Conservation (phyloP, 2,888 invertebrate species). For the Macrophya annulata region DNA sequence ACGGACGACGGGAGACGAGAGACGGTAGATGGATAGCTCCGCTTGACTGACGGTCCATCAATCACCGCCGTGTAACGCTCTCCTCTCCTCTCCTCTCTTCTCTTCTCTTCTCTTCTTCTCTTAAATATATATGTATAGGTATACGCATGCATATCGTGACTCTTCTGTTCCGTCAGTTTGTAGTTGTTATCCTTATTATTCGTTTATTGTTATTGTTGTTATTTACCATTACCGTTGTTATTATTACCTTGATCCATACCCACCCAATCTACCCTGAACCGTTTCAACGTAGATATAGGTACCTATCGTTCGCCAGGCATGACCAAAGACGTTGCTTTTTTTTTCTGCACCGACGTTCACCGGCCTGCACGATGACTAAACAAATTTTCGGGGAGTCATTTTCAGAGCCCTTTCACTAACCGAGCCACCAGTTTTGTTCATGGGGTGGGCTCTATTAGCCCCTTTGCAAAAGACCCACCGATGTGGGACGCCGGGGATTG, state of each 20-base stretch:
- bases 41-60: conserved; percentile 79
- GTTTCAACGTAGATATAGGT: not conserved
- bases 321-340: conserved; percentile 30
- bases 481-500: not conserved
- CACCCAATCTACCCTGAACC: conserved; percentile 16
- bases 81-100: conserved; percentile 57
- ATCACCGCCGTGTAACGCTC: conserved; percentile 70
- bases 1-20: conserved; percentile 64
- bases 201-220: conserved; percentile 36
- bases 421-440: conserved; percentile 29
- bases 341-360: not conserved
- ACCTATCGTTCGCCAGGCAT: not conserved
- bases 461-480: conserved; percentile 25
- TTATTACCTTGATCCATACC: conserved; percentile 20
- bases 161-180: conserved; percentile 28
- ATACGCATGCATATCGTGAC: too few species aligned
- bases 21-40: conserved; percentile 77
- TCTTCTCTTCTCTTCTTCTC: conserved; percentile 58
- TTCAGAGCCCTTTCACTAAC: conserved; percentile 35
- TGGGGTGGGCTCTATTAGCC: conserved; percentile 33
- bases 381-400: conserved; percentile 23
- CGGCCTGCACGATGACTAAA: conserved; percentile 11
- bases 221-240: conserved; percentile 24
- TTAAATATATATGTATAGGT: not conserved
- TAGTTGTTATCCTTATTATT: conserved; percentile 41